A percentile compares a stretch with the other conserved stretches of the same genome.
These are phyloP conservation scores for Apostichopus japonicus DNA, from an alignment of 35 echinoderm and acorn worm species.

Conservation along the genomic window DNA sequence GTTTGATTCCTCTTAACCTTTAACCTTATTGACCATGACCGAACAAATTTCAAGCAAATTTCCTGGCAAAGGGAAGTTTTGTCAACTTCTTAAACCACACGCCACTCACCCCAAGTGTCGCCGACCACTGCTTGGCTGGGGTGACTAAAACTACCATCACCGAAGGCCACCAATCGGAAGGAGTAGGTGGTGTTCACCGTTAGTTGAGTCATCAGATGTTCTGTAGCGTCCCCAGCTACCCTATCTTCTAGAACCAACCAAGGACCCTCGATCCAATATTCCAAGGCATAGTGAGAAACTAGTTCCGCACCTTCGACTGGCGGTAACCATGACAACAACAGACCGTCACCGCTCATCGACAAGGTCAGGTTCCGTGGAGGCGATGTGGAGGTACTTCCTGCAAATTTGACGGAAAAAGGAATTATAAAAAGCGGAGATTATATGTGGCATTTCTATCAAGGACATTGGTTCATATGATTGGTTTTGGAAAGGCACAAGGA, in stretches of 20 bases:
- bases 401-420: background rate
- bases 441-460: background rate
- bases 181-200: slow-evolving; percentile 74
- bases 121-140: slow-evolving; percentile 73
- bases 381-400: slow-evolving; percentile 64
- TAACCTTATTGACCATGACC: no score
- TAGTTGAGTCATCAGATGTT: slow-evolving; percentile 50
- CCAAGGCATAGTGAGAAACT: slow-evolving; percentile 77
- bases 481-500: background rate
- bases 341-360: slow-evolving; percentile 37
- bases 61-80: background rate
- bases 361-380: slow-evolving; percentile 79
- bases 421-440: background rate
- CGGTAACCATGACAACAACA: slow-evolving; percentile 78
- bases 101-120: slow-evolving; percentile 80
- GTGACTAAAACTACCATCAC: slow-evolving; percentile 68
- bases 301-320: slow-evolving; percentile 55
- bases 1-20: no score
- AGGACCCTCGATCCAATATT: slow-evolving; percentile 79
- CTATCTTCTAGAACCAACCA: slow-evolving; percentile 80
- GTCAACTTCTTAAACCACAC: no score
- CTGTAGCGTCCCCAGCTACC: slow-evolving; percentile 32
- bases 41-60: no score
- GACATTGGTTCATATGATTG: background rate
- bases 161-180: slow-evolving; percentile 91